Percentiles rank a stretch among this genome's conserved stretches.
Conservation (phyloP, 2,888 invertebrate species). For the Drosophila multiciliata region DNA sequence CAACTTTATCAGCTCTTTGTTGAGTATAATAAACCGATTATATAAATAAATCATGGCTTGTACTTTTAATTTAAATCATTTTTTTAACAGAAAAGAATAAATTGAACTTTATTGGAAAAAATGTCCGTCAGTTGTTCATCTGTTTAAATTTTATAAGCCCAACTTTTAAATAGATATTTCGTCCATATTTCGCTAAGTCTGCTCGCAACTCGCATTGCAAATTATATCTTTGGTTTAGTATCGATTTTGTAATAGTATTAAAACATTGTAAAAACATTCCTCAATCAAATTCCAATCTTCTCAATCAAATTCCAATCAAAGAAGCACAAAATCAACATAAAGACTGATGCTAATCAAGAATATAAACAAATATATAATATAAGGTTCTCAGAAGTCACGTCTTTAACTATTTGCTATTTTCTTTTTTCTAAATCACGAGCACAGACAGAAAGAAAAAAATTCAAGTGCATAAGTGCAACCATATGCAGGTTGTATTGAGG, state of each 20-base stretch:
- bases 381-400: not conserved
- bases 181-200: not conserved
- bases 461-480: constrained; percentile 50
- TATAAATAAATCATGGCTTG: not conserved
- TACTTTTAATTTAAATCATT: not conserved
- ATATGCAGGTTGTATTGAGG: constrained; percentile 43
- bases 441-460: constrained; percentile 7
- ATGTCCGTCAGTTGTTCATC: not conserved
- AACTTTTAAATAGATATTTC: not conserved
- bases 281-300: not conserved
- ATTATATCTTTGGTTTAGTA: not conserved
- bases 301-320: not conserved
- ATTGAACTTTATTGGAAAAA: not conserved
- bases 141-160: not conserved
- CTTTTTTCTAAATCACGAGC: not conserved
- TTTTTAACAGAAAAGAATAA: too few relatives aligned
- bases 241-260: not conserved
- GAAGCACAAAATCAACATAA: not conserved
- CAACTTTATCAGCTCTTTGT: not conserved
- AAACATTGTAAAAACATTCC: not conserved
- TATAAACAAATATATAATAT: not conserved
- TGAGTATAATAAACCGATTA: not conserved
- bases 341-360: not conserved
- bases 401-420: not conserved
- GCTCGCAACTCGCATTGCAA: not conserved